Evolutionary conservation across 2,113 vertebrate species (phyloP), one percentile per base, ranked within the genome.

Genomic region (Litocranius walleri): DNA sequence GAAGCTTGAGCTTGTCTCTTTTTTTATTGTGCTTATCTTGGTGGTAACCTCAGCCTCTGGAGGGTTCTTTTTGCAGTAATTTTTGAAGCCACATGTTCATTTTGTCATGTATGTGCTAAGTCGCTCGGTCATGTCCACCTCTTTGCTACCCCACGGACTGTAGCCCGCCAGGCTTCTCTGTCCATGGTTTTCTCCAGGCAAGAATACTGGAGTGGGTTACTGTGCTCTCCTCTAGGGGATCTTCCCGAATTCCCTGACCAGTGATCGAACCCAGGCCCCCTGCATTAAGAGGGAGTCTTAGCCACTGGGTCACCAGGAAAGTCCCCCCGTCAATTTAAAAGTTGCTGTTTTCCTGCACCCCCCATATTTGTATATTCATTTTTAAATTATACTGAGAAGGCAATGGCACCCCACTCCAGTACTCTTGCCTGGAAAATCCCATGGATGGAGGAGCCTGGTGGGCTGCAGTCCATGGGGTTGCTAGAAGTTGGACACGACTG

Each of bases 1-100:
- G 67, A 54, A 11, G 21, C 10, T 12, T 4, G 21, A 50, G 56
- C 2, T 0, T 8, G 25, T 29, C 29, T n/a, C 23, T 82, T 6
- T 48, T 54, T 40, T 52, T 30, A 3, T 3, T 71, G 71, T 1
- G 45, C 83, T 88, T 80, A 17, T 50, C 1, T 48, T 8, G 8
- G 25, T 54, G 19, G 62, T 36, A 27, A 43, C 52, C 17, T 52
- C 27, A 3, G 29, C 45, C 27, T n/a, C 59, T 2, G 4, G 29
- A 50, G 13, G 21, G 27, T 33, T 33, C 48, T 33, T 43, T 56
- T 1, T 36, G 13, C 23, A 27, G 45, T 36, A 45, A 40, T 56
- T 40, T 90, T 57, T 48, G 29, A 61, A 95, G 56, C 50, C 14
- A 8, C 11, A 15, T 94, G 50, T 84, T 25, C 21, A 1, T 90